Evolutionary conservation across 2,797 vertebrate species (phyloP), one percentile per base, ranked within the genome.

Genomic region (Adelosebastes latens): DNA sequence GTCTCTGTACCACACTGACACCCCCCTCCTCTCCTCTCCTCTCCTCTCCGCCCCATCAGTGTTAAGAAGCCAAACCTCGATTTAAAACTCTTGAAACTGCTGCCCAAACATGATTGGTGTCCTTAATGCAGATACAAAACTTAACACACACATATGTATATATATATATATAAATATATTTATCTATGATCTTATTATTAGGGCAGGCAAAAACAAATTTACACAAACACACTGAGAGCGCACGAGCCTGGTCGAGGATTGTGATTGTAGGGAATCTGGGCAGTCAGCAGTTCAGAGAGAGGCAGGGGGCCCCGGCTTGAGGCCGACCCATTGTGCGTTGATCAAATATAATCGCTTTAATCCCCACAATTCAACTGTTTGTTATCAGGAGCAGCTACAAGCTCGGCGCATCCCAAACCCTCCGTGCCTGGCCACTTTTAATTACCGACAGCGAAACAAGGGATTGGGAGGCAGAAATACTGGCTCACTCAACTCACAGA

Each of bases 321-420:
- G 82, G 80, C 89, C 77, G 67, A 85, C 62, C 90, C 88, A 59
- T 86, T 91, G 95, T 94, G 39, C 88, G 65, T 90, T 92, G 85
- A 90, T 90, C 72, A 91, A 94, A 88, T 91, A 77, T 93, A 96
- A 95, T 90, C 92, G 16, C 95, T 94, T 87, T 89, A 95, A 95
- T 94, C 95, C 94, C 86, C 89, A 83, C 87, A 84, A 83, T 92
- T 95, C 88, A 86, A 88, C 87, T 81, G 87, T 85, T 94, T 82
- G 84, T 91, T 90, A 91, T 88, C 85, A 91, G 93, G 91, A 75
- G 79, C 83, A 69, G 84, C 77, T 77, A 85, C 81, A 61, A 67
- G 63, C 84, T 63, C 4, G 55, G 72, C 70, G 68, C 78, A 64
- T 81, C 87, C 74, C 75, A 75, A 81, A 71, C 77, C 49, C 63